Evolutionary conservation across 37 sponge, comb jelly and placozoan genomes (phyloP), one percentile per base, ranked within the genome.

Genomic region (Oopsacas minuta): DNA sequence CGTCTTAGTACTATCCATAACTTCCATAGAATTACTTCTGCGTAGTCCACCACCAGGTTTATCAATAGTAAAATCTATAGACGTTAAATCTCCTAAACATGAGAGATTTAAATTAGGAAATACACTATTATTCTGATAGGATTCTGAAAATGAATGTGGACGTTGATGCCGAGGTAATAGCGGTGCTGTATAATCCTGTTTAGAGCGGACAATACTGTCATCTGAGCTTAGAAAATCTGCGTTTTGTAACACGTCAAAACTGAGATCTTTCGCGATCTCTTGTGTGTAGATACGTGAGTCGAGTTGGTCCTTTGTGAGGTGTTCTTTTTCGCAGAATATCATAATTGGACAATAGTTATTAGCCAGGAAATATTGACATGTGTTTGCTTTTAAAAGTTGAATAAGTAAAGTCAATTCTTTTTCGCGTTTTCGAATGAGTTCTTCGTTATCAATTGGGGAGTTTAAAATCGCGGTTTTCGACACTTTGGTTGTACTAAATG

Each of bases 291-390:
- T n/a, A n/a, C 75, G 75, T 3, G 75, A 25, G 75, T 61, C 75
- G 28, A 61, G 75, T 61, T 61, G 75, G 30, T 61, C 75, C 5
- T 61, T 25, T 61, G 75, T 61, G 7, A 61, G 20, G 75, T 61
- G 75, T 61, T 61, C 75, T 61, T 61, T 61, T 61, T 61, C 75
- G 75, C 75, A 61, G 75, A 61, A 61, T 61, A 61, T 32, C 75
- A 61, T 61, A 7, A 61, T 61, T 12, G 75, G 75, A 61, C 75
- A 61, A n/a, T 61, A 61, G 30, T 25, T 25, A 61, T 61, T 61
- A 25, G 22, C 75, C 22, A 61, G 75, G 28, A 61, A 61, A 61
- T 61, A 61, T 61, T 61, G 5, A 61, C 75, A 61, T 3, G 75
- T 61, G 22, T 61, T 61, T 32, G 5, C 30, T n/a, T 12, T 61